Evolutionary conservation across 2,797 vertebrate species (phyloP).

Genomic region (Carapus acus): DNA sequence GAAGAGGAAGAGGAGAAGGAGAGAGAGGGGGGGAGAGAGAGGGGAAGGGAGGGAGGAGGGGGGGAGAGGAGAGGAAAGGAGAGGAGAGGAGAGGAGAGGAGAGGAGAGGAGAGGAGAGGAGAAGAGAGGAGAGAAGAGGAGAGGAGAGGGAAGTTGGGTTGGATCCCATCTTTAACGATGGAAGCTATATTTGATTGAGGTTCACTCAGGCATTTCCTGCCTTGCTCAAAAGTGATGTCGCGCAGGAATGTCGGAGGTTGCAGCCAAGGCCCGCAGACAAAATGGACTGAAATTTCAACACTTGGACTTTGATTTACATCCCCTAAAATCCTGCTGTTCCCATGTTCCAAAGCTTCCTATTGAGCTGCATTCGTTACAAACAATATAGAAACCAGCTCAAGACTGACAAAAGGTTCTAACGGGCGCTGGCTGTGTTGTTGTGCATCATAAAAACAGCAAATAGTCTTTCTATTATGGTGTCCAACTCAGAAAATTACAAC

Average conservation of each 20-base stretch:
- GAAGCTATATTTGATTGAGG: conserved; percentile 56
- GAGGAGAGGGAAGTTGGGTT: conserved; percentile 22
- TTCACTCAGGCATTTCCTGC: conserved; percentile 61
- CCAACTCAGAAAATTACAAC: no score
- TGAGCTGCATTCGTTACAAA: conserved; percentile 21
- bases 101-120: conserved; percentile 1
- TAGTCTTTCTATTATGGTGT: background rate
- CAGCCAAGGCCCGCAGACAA: conserved; percentile 28
- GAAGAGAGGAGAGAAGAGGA: conserved; percentile 25
- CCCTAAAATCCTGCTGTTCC: conserved; percentile 8
- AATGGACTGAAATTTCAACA: background rate
- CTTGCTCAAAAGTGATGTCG: conserved; percentile 44
- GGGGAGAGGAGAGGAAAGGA: conserved; percentile 14
- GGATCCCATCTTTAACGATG: conserved; percentile 47
- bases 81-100: conserved; percentile 4
- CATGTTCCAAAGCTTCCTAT: conserved; percentile 1
- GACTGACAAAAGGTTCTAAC: conserved; percentile 16
- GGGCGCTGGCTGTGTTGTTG: conserved; percentile 20
- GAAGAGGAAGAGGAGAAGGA: conserved; percentile 22
- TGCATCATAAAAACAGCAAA: background rate
- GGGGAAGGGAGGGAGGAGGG: conserved; percentile 29
- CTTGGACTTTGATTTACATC: conserved; percentile 5
- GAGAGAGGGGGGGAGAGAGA: conserved; percentile 12
- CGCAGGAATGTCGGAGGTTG: conserved; percentile 25
- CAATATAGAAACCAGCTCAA: conserved; percentile 8